A percentile compares a stretch with the other conserved stretches of the same genome.
Evolutionary conservation across 2,888 invertebrate species (phyloP).

Genomic region (Acleris emargana): DNA sequence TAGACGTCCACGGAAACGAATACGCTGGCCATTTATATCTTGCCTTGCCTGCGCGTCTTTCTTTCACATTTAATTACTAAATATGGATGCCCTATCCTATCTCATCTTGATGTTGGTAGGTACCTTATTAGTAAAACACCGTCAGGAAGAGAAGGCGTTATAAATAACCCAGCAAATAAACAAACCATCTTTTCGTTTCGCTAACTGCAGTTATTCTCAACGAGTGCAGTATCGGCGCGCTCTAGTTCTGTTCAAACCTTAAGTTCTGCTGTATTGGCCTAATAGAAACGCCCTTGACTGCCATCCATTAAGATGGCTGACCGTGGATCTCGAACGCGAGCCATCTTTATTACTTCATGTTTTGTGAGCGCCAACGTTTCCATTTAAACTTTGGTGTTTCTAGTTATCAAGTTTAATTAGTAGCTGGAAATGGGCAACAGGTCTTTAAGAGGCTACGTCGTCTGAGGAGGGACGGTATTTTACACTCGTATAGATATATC

Average conservation of each 20-base stretch:
- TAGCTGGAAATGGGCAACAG: not conserved
- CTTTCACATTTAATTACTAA: no score
- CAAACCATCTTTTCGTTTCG: no score
- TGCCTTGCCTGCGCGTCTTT: no score
- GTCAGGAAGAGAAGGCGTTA: no score
- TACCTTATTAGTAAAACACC: no score
- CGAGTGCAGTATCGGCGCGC: slow-evolving; percentile 14
- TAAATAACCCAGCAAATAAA: no score
- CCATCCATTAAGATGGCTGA: slow-evolving; percentile 25
- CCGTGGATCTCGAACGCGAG: slow-evolving; percentile 15
- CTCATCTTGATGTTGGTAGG: no score
- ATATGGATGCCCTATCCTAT: no score
- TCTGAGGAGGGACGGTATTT: no score
- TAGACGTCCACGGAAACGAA: no score
- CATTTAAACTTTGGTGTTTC: slow-evolving; percentile 1
- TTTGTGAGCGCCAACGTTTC: not conserved
- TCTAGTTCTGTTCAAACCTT: slow-evolving; percentile 25
- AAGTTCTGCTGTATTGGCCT: slow-evolving; percentile 28
- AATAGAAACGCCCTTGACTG: slow-evolving; percentile 34
- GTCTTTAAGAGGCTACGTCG: not conserved
- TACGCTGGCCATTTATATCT: no score
- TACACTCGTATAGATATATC: no score
- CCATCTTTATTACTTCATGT: slow-evolving; percentile 4
- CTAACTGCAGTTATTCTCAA: not conserved
- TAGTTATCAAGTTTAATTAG: not conserved